Base-by-base conservation (phyloP, 2,797 vertebrate genomes). In the Melanotaenia boesemani region DNA sequence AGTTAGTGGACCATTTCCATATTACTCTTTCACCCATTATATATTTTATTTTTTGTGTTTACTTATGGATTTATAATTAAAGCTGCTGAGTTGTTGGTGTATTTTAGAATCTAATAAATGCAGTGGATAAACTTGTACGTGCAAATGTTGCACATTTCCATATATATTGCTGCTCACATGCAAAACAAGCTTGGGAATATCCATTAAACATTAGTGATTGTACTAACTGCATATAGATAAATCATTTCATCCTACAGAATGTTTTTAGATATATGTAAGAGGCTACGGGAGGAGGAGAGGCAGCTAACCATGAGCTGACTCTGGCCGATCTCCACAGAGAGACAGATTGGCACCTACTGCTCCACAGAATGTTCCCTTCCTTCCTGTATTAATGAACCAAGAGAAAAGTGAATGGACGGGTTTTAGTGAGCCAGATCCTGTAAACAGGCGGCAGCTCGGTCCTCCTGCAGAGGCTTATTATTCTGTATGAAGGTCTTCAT, bases 331-430 rank as follows among this genome's bases (percentile, higher is more conserved):
- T 93, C 93, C 90, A 93, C 79, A 0, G 64, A 81, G 89, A 81
- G 85, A 92, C 92, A 93, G 93, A 93, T 94, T 93, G 93, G 88
- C 79, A 79, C 92, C 87, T 82, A 81, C 86, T 91, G 91, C 80
- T 91, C 88, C 90, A 57, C 91, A 91, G 87, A 91, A 83, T 83
- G 85, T 84, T 57, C 86, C 62, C 90, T 92, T 93, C 90, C 90
- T 81, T 87, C 87, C 90, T 85, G 89, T 83, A 69, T 89, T 88
- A 90, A 90, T 92, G 85, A 90, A 77, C 77, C 63, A 76, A 71
- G 39, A 77, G 39, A 64, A 78, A 74, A 80, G 67, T 91, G 88
- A 91, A 93, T 89, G 89, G 75, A 86, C 75, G 54, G 67, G 55
- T 76, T 84, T 83, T 44, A 77, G 70, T 72, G 72, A 74, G 67